phyloP scores from a whole-genome alignment of 2,113 vertebrate species.

The Psilopogon haemacephalus region DNA sequence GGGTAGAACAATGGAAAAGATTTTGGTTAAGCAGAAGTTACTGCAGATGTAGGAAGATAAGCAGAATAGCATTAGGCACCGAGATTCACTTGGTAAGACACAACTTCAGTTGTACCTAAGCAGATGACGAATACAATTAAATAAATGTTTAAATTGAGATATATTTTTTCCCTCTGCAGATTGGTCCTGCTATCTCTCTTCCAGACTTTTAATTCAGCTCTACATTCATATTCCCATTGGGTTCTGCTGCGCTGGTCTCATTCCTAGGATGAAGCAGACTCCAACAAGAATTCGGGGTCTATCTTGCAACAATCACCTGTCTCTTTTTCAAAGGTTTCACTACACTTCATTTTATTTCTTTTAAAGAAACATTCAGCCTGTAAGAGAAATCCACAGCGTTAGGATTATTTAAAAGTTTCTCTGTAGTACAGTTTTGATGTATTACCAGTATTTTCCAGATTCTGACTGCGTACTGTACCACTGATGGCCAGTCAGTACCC shows the following conservation, averaged over 20 bases:
- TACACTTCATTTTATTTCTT: neutral
- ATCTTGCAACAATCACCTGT: neutral
- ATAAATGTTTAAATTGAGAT: neutral
- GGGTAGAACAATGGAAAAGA: neutral
- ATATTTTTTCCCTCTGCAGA: neutral
- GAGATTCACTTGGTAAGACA: neutral
- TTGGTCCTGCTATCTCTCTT: neutral
- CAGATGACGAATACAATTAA: neutral
- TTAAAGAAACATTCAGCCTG: neutral
- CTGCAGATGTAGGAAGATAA: neutral
- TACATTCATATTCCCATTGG: neutral
- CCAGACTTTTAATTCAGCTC: constrained; percentile 2
- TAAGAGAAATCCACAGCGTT: neutral
- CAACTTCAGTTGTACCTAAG: neutral
- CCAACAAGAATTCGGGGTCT: neutral
- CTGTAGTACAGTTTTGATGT: neutral
- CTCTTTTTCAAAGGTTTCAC: neutral
- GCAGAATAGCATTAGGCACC: neutral
- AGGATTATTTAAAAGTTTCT: neutral
- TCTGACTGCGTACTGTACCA: constrained; percentile 32
- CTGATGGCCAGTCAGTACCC: constrained; percentile 24
- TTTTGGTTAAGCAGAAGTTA: neutral
- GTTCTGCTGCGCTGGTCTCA: neutral
- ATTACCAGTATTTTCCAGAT: neutral
- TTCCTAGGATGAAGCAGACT: neutral